Evolutionary conservation across 2,888 invertebrate genomes (phyloP), one percentile per base, ranked within the genome.

Genomic region (Synanthedon myopaeformis): DNA sequence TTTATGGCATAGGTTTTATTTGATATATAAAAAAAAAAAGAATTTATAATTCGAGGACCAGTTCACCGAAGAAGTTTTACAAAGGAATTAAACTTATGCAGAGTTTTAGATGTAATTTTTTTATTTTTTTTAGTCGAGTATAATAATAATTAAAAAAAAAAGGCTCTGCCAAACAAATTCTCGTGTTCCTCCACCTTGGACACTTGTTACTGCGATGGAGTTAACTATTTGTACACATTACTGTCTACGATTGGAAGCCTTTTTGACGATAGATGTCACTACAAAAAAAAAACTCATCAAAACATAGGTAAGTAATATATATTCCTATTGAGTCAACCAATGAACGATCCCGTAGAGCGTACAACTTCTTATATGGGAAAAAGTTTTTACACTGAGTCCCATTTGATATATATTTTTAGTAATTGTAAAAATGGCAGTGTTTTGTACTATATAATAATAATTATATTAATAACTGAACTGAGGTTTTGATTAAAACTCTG

Each of bases 1-100:
- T 86, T 85, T 81, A 85, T 84, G 81, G 84, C 81, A 84, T 84
- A 83, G 85, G 80, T 85, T 35, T 80, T 84, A 82, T 85, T 84
- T 79, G 75, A 82, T 82, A 82, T 83, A 82, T 82, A 81, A 23
- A 23, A 23, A 23, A 23, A 78, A 82, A 78, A 76, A 74, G 68
- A 73, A 42, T 49, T 23, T 69, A 63, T 67, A 75, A 74, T 69
- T 74, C 79, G 12, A 81, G 76, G 74, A 81, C 86, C 86, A 82
- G 79, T 81, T 83, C 83, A 86, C 84, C 86, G 72, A 74, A 76
- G 53, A 53, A 49, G 54, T 54, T 51, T 14, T 41, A 35, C 13
- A 35, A 41, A 50, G 14, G 50, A 13, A 8, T 19, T 23, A 5
- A 50, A 54, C 54, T 53, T 57, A 54, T 52, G 53, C 53, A 56